Evolutionary conservation across 2,797 vertebrate genomes (phyloP).

Genomic region (Crocidura indochinensis): DNA sequence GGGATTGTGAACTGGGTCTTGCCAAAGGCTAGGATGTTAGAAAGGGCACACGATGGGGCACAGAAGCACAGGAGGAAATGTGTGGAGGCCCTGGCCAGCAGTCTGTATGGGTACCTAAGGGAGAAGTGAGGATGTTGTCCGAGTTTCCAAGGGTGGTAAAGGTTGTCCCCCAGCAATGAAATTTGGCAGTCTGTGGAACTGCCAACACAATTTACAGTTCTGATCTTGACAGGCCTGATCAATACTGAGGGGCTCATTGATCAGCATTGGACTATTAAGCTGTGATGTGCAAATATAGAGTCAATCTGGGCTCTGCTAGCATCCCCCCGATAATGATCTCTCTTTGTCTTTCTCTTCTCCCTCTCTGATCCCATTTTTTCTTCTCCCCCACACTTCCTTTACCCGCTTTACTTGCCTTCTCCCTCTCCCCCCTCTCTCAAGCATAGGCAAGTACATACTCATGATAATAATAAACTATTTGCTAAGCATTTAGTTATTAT

Average conservation of each 20-base stretch:
- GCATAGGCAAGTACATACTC: neutral
- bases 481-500: slow-evolving; percentile 58
- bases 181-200: neutral
- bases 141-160: slow-evolving; percentile 22
- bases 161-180: neutral
- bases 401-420: too few relatives aligned
- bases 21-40: slow-evolving; percentile 23
- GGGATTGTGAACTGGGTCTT: neutral
- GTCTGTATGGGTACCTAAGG: neutral
- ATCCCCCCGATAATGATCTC: neutral
- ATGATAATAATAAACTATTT: slow-evolving; percentile 64
- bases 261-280: slow-evolving; percentile 13
- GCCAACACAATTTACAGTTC: neutral
- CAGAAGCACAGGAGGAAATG: slow-evolving; percentile 6
- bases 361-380: too few relatives aligned
- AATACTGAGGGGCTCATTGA: neutral
- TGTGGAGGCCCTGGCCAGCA: neutral
- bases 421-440: too few relatives aligned
- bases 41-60: neutral
- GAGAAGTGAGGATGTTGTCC: too few relatives aligned
- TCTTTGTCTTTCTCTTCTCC: neutral
- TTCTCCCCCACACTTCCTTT: too few relatives aligned
- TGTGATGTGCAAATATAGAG: neutral
- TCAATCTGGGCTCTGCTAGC: slow-evolving; percentile 37
- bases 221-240: neutral